Conservation (phyloP, 1,140 invertebrate species). For the Aphelenchoides avenae region DNA sequence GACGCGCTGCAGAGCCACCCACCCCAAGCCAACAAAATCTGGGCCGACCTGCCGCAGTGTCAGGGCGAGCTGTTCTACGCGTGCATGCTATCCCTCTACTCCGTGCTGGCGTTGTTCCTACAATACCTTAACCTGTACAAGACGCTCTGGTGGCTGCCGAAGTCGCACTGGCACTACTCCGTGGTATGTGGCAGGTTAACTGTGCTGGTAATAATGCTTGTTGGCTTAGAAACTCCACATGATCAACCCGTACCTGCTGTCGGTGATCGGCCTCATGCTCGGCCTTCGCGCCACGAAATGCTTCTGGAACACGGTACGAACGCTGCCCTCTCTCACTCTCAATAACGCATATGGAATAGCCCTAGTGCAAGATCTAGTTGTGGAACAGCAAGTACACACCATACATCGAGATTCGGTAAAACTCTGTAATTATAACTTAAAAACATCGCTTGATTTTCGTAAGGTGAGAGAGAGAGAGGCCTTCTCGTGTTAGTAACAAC, state of each 20-base stretch:
- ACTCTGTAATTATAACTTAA: too few species aligned
- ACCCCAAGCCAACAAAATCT: too few species aligned
- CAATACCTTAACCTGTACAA: slow-evolving; percentile 91
- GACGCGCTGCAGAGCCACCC: too few species aligned
- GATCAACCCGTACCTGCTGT: slow-evolving; percentile 78
- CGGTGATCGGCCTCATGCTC: slow-evolving; percentile 75
- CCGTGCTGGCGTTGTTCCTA: slow-evolving; percentile 68
- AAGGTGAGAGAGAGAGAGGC: slow-evolving; percentile 36
- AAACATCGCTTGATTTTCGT: too few species aligned
- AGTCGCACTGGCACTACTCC: slow-evolving; percentile 75
- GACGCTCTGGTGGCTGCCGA: slow-evolving; percentile 92
- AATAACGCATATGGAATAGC: too few species aligned
- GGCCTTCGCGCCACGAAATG: slow-evolving; percentile 73
- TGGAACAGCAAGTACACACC: too few species aligned
- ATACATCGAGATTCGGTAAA: too few species aligned
- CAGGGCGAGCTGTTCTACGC: slow-evolving; percentile 79
- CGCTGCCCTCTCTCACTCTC: too few species aligned
- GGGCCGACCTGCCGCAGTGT: slow-evolving; percentile 73
- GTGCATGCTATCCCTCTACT: slow-evolving; percentile 72
- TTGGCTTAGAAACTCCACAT: slow-evolving; percentile 84
- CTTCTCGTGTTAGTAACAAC: slow-evolving; percentile 7
- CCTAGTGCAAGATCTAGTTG: too few species aligned
- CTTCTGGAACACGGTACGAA: slow-evolving; percentile 65
- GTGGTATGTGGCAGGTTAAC: slow-evolving; percentile 14
- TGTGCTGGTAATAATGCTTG: slow-evolving; percentile 16